These are phyloP conservation scores for Pseudochaenichthys georgianus DNA, from an alignment of 2,797 vertebrate species.

Conservation along the genomic window DNA sequence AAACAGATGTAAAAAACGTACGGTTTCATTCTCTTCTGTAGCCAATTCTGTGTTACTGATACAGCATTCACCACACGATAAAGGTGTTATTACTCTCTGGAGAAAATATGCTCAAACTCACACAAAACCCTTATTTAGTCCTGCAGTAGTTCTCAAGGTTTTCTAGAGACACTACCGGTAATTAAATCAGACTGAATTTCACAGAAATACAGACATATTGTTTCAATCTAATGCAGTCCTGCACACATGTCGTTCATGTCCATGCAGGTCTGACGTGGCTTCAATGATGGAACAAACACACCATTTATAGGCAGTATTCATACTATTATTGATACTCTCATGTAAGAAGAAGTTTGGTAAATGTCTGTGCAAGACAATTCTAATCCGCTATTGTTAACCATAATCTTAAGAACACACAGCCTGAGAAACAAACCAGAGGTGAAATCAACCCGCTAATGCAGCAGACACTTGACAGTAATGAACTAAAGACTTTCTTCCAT, in stretches of 20 bases:
- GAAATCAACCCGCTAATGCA: constrained; percentile 64
- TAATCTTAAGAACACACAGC: constrained; percentile 45
- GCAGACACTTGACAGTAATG: constrained; percentile 71
- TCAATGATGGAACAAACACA: constrained; percentile 10
- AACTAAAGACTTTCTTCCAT: constrained; percentile 72
- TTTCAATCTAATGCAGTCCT: neutral
- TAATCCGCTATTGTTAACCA: constrained; percentile 64
- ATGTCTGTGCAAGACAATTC: constrained; percentile 41
- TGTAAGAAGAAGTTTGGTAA: constrained; percentile 54
- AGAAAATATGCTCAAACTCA: constrained; percentile 6
- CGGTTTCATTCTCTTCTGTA: constrained; percentile 30
- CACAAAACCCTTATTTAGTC: constrained; percentile 2
- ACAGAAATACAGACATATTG: neutral
- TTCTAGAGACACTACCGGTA: neutral
- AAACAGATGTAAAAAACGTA: constrained; percentile 41
- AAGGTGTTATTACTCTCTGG: constrained; percentile 1
- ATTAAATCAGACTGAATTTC: neutral
- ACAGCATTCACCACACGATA: constrained; percentile 7
- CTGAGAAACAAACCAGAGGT: constrained; percentile 72
- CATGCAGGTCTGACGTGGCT: neutral
- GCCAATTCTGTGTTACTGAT: constrained; percentile 26
- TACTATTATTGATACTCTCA: constrained; percentile 58
- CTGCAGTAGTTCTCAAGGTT: constrained; percentile 1
- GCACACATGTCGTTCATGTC: neutral
- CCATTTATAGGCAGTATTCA: constrained; percentile 50